These are phyloP conservation scores for Eospalax fontanierii DNA, from an alignment of 2,797 vertebrate genomes.

Conservation along the genomic window DNA sequence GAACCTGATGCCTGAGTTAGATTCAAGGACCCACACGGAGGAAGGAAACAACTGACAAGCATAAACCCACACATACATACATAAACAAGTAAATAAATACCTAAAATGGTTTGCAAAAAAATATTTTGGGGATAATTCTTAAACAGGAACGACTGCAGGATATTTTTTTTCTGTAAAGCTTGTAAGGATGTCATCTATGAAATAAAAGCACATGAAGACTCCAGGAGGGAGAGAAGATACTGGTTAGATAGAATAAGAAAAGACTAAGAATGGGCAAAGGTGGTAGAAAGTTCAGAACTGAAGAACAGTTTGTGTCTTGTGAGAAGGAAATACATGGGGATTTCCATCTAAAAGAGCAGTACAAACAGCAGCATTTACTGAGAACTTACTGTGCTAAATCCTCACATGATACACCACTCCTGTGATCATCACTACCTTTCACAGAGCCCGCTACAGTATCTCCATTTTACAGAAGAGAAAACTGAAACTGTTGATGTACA, in stretches of 20 bases:
- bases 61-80: too few relatives aligned
- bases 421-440: neutral
- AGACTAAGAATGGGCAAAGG: neutral
- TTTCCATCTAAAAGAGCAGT: neutral
- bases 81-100: neutral
- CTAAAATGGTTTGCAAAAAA: neutral
- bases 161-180: neutral
- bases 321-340: neutral
- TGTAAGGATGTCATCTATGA: neutral
- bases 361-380: neutral
- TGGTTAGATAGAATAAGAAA: neutral
- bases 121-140: neutral
- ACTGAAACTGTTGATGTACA: neutral
- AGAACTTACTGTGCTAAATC: neutral
- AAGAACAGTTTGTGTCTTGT: neutral
- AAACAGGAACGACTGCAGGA: neutral
- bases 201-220: neutral
- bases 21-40: accelerated
- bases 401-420: neutral
- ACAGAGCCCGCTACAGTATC: neutral
- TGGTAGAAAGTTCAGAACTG: neutral
- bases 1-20: neutral
- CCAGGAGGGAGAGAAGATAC: neutral
- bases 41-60: neutral
- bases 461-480: slow-evolving; percentile 38